phyloP scores from a whole-genome alignment of 2,797 vertebrate species.

The Nannoperca australis region DNA sequence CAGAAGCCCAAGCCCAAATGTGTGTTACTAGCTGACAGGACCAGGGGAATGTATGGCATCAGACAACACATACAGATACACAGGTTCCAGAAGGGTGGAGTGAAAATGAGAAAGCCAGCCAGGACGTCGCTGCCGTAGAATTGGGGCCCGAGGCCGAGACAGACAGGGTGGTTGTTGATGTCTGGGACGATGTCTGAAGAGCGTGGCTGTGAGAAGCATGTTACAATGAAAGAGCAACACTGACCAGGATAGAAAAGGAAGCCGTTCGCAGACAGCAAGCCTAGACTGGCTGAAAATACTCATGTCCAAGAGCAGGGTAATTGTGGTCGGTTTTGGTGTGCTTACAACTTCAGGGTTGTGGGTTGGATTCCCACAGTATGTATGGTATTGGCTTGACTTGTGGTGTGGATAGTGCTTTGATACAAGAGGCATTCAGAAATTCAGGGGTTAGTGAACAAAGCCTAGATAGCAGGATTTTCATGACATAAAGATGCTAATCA shows the following conservation, averaged over 20 bases:
- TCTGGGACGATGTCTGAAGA: slow-evolving; percentile 46
- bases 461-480: not conserved
- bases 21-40: slow-evolving; percentile 23
- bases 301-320: slow-evolving; percentile 62
- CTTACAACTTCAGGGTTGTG: slow-evolving; percentile 79
- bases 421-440: slow-evolving; percentile 27
- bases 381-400: slow-evolving; percentile 48
- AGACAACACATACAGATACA: slow-evolving; percentile 50
- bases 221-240: slow-evolving; percentile 63
- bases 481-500: slow-evolving; percentile 1
- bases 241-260: slow-evolving; percentile 66
- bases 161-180: slow-evolving; percentile 43
- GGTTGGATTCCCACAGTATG: slow-evolving; percentile 71
- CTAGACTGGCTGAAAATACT: slow-evolving; percentile 78
- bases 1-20: slow-evolving; percentile 38
- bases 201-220: slow-evolving; percentile 50
- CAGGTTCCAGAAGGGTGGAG: slow-evolving; percentile 57
- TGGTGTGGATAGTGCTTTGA: slow-evolving; percentile 38
- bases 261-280: slow-evolving; percentile 59
- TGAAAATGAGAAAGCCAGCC: slow-evolving; percentile 34
- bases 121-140: slow-evolving; percentile 14
- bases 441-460: slow-evolving; percentile 22
- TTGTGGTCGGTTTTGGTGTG: slow-evolving; percentile 68
- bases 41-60: slow-evolving; percentile 48
- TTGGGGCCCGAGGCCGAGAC: slow-evolving; percentile 28